Evolutionary conservation across 2,888 invertebrate species (phyloP).

Genomic region (Timema cristinae): DNA sequence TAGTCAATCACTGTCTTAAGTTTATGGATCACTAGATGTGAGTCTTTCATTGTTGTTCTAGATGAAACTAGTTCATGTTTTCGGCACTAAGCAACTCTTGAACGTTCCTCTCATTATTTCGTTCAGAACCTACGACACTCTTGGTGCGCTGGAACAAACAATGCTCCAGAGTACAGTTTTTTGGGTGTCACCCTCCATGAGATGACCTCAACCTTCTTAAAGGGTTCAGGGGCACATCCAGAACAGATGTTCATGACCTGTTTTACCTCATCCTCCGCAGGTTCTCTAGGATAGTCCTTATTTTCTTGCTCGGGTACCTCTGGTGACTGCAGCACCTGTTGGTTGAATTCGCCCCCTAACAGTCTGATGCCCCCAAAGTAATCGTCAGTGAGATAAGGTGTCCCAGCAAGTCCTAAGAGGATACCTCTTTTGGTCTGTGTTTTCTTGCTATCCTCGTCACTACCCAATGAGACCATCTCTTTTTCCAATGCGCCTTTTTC

Average conservation of each 20-base stretch:
- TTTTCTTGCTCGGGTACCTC: conserved; percentile 18
- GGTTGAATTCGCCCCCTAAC: conserved; percentile 23
- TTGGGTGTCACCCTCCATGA: conserved; percentile 72
- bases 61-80: not conserved
- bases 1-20: too few species aligned
- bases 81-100: not conserved
- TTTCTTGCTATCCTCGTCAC: not conserved
- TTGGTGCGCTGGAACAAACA: conserved; percentile 62
- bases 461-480: not conserved
- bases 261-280: conserved; percentile 77
- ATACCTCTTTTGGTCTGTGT: conserved; percentile 25
- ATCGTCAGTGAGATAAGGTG: not conserved
- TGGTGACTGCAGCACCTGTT: not conserved
- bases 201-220: conserved; percentile 71
- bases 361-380: conserved; percentile 10
- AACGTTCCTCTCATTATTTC: not conserved
- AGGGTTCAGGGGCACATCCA: conserved; percentile 71
- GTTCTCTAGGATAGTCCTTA: conserved; percentile 58
- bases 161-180: conserved; percentile 68
- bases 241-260: conserved; percentile 76
- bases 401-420: conserved; percentile 21
- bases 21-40: too few species aligned
- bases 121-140: conserved; percentile 60
- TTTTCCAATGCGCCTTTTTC: not conserved
- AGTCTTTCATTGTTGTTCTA: not conserved